phyloP scores from a whole-genome alignment of 2,113 vertebrate genomes.

The Percina caprodes region DNA sequence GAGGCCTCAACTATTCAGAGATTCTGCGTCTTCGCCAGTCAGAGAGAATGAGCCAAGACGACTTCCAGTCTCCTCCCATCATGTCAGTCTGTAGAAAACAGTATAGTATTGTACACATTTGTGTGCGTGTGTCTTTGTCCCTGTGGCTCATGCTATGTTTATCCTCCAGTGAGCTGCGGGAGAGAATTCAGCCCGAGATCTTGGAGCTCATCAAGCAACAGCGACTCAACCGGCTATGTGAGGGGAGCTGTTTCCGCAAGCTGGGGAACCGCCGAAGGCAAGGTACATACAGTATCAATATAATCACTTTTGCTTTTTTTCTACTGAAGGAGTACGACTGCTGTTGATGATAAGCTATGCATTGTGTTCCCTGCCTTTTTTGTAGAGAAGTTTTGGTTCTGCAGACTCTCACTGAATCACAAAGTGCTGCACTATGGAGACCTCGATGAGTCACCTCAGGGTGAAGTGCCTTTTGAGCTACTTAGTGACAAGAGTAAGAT shows the following conservation, averaged over 20 bases:
- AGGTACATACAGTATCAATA: constrained; percentile 82
- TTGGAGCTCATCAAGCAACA: constrained; percentile 98
- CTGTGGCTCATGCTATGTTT: constrained; percentile 32
- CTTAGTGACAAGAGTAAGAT: constrained; percentile 97
- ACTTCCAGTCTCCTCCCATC: constrained; percentile 97
- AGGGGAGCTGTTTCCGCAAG: constrained; percentile 97
- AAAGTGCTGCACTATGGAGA: constrained; percentile 98
- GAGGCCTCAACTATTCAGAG: constrained; percentile 94
- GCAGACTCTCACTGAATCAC: constrained; percentile 97
- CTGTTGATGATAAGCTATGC: constrained; percentile 30
- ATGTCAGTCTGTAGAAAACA: constrained; percentile 84
- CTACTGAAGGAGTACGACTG: neutral
- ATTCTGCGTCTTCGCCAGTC: constrained; percentile 96
- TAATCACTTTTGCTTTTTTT: neutral
- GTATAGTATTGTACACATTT: neutral
- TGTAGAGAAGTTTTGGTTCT: constrained; percentile 98
- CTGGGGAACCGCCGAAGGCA: constrained; percentile 94
- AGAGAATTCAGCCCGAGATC: constrained; percentile 98
- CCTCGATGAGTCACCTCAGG: constrained; percentile 95
- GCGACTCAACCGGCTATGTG: constrained; percentile 95
- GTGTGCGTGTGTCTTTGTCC: neutral
- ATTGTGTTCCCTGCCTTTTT: constrained; percentile 10
- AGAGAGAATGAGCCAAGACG: constrained; percentile 97
- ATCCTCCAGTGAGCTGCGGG: constrained; percentile 90
- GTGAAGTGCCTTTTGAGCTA: constrained; percentile 96